Evolutionary conservation across 2,888 invertebrate genomes (phyloP).

Genomic region (Andrena trimmerana): DNA sequence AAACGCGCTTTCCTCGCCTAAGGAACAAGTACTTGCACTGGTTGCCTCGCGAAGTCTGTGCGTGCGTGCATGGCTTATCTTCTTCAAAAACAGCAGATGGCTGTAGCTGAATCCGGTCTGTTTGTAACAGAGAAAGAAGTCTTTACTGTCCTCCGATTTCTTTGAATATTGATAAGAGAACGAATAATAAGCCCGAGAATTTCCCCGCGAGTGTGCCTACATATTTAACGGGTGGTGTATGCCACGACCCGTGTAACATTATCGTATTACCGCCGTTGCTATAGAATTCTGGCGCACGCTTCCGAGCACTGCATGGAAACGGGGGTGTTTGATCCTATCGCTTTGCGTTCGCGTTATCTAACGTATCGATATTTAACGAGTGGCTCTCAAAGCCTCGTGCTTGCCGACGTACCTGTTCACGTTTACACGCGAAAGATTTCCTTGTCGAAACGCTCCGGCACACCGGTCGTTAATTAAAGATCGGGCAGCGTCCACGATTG

Average conservation of each 20-base stretch:
- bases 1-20: not conserved
- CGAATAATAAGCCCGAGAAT: not conserved
- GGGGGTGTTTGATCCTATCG: conserved; percentile 50
- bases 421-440: conserved; percentile 6
- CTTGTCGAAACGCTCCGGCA: not conserved
- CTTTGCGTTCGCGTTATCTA: conserved; percentile 58
- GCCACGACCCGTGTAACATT: conserved; percentile 33
- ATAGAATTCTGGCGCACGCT: conserved; percentile 48
- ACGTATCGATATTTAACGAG: conserved; percentile 66
- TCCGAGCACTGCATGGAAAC: conserved; percentile 33
- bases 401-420: not conserved
- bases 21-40: not conserved
- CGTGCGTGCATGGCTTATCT: not conserved
- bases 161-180: conserved; percentile 36
- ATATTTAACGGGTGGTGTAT: not conserved
- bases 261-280: conserved; percentile 54
- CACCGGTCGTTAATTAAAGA: conserved; percentile 15
- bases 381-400: conserved; percentile 33
- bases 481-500: conserved; percentile 1
- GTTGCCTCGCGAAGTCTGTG: not conserved
- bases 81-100: not conserved
- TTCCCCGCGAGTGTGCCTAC: conserved; percentile 4
- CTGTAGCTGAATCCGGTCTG: conserved; percentile 8
- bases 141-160: not conserved
- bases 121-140: not conserved